phyloP scores from a whole-genome alignment of 1,140 invertebrate genomes.

The Gerris buenoi region DNA sequence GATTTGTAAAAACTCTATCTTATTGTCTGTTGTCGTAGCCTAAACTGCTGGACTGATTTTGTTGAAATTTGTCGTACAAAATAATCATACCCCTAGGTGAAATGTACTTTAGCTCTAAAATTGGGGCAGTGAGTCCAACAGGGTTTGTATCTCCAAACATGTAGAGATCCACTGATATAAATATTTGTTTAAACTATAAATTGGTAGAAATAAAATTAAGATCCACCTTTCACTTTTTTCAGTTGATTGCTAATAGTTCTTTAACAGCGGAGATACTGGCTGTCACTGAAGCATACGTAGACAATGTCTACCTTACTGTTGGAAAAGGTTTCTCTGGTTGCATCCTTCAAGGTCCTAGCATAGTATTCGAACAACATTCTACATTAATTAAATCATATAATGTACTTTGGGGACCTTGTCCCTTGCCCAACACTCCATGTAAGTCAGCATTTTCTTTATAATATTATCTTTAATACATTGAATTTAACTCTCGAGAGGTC shows the following conservation, averaged over 20 bases:
- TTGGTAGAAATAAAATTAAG: no score
- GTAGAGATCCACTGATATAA: no score
- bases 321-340: conserved; percentile 69
- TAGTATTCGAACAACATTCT: conserved; percentile 47
- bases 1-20: no score
- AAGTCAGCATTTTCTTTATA: conserved; percentile 28
- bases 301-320: conserved; percentile 45
- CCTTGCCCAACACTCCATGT: conserved; percentile 51
- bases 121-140: no score
- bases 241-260: conserved; percentile 62
- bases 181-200: conserved; percentile 8
- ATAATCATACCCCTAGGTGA: no score
- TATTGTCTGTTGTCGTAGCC: no score
- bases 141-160: no score
- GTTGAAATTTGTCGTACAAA: no score
- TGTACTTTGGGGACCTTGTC: conserved; percentile 57
- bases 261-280: conserved; percentile 56
- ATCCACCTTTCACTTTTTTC: conserved; percentile 19
- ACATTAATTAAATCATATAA: conserved; percentile 26
- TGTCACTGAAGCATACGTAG: conserved; percentile 42
- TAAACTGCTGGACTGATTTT: no score
- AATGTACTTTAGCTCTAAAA: no score
- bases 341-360: conserved; percentile 63
- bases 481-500: no score
- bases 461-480: no score